These are phyloP conservation scores for Bembecia ichneumoniformis DNA, from an alignment of 2,888 invertebrate species.

Conservation along the genomic window DNA sequence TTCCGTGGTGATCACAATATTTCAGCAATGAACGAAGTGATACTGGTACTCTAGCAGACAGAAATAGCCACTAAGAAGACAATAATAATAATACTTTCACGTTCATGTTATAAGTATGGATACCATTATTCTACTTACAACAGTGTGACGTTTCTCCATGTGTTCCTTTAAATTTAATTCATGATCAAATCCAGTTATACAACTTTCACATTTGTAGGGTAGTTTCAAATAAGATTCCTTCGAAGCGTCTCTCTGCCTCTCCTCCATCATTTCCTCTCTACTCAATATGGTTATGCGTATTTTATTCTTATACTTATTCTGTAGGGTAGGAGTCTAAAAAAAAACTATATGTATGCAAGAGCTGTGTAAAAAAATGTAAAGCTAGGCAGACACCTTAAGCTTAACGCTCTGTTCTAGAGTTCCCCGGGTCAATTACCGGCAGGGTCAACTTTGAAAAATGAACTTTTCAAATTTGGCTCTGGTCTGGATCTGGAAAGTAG, in stretches of 20 bases:
- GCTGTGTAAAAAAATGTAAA: neutral
- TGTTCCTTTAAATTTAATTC: slow-evolving; percentile 39
- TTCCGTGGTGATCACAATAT: too few relatives aligned
- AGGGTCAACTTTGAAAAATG: too few relatives aligned
- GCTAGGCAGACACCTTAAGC: neutral
- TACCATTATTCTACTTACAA: slow-evolving; percentile 19
- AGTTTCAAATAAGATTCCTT: slow-evolving; percentile 36
- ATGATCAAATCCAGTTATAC: slow-evolving; percentile 47
- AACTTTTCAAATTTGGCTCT: too few relatives aligned
- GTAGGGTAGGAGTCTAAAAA: slow-evolving; percentile 3
- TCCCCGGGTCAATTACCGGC: too few relatives aligned
- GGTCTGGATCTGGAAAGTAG: too few relatives aligned
- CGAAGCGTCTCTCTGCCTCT: slow-evolving; percentile 27
- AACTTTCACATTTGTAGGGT: slow-evolving; percentile 43
- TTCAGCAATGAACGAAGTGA: too few relatives aligned
- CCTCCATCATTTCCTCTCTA: slow-evolving; percentile 29
- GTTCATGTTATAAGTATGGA: too few relatives aligned
- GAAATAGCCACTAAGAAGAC: too few relatives aligned
- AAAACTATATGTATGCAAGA: neutral
- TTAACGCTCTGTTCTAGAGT: neutral
- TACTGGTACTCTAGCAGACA: too few relatives aligned
- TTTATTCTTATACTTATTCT: slow-evolving; percentile 32
- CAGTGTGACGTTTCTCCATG: slow-evolving; percentile 33
- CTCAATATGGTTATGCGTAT: slow-evolving; percentile 29
- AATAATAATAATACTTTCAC: too few relatives aligned